Conservation (phyloP, 2,113 vertebrate species). For the Cheirogaleus medius region DNA sequence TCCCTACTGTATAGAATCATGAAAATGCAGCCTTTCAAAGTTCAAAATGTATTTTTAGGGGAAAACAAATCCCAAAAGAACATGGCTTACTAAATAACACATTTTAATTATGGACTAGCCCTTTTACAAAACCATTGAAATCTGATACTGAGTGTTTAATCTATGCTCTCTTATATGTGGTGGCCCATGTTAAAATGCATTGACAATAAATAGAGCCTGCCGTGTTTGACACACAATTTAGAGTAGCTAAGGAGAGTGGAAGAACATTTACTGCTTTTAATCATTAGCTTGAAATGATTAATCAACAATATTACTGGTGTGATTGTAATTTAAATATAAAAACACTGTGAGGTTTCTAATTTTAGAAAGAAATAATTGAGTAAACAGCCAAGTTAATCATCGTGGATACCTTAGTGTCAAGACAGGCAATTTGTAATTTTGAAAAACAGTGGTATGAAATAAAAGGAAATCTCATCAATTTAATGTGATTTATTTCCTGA, state of each 20-base stretch:
- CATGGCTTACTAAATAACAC: background rate
- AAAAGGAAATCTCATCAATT: constrained; percentile 66
- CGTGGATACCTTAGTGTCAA: constrained; percentile 42
- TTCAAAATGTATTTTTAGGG: background rate
- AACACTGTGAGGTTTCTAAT: constrained; percentile 65
- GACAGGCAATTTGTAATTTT: constrained; percentile 68
- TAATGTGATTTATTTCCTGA: constrained; percentile 70
- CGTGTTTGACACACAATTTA: constrained; percentile 37
- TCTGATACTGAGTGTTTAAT: background rate
- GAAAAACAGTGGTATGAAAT: constrained; percentile 63
- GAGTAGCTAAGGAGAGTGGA: background rate
- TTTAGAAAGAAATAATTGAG: constrained; percentile 72
- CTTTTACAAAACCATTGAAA: constrained; percentile 27
- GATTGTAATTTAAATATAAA: constrained; percentile 72
- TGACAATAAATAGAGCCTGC: constrained; percentile 31
- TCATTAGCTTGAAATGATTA: constrained; percentile 72
- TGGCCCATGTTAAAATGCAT: background rate
- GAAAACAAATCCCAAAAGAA: background rate
- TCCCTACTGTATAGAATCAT: background rate
- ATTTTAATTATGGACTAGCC: background rate
- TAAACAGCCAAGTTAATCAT: constrained; percentile 76
- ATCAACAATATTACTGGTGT: constrained; percentile 53
- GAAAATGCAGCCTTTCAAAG: constrained; percentile 28
- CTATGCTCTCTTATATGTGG: background rate
- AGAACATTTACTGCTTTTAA: constrained; percentile 56